phyloP scores from a whole-genome alignment of 2,888 invertebrate species.

The Aricia artaxerxes region DNA sequence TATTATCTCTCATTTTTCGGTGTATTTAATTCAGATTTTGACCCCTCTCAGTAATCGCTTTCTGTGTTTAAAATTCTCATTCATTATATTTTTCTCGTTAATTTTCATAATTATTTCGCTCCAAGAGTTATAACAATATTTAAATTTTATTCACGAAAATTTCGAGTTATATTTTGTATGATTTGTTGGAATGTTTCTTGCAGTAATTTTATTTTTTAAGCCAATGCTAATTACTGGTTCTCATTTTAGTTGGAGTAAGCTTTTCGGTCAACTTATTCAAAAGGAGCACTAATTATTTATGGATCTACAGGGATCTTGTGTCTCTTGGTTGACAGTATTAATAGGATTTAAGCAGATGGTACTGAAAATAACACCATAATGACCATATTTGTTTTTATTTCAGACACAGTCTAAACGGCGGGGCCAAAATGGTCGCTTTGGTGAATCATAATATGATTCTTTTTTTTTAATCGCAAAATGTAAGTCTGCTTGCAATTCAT shows the following conservation, averaged over 20 bases:
- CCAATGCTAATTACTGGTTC: background rate
- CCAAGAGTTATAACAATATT: conserved; percentile 4
- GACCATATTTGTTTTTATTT: no score
- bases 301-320: no score
- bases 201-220: background rate
- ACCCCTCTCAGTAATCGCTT: conserved; percentile 4
- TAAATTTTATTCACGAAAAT: background rate
- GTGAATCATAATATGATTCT: no score
- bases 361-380: no score
- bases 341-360: no score
- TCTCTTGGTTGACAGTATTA: no score
- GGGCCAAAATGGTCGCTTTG: no score
- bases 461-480: no score
- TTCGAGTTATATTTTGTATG: background rate
- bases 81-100: conserved; percentile 12
- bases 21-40: conserved; percentile 21
- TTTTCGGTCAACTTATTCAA: background rate
- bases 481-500: no score
- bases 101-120: conserved; percentile 15
- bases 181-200: background rate
- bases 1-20: conserved; percentile 14
- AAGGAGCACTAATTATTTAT: no score
- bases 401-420: no score
- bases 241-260: background rate
- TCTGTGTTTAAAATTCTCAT: conserved; percentile 14